Base-by-base conservation (phyloP, 2,113 vertebrate species). In the Chloebia gouldiae region DNA sequence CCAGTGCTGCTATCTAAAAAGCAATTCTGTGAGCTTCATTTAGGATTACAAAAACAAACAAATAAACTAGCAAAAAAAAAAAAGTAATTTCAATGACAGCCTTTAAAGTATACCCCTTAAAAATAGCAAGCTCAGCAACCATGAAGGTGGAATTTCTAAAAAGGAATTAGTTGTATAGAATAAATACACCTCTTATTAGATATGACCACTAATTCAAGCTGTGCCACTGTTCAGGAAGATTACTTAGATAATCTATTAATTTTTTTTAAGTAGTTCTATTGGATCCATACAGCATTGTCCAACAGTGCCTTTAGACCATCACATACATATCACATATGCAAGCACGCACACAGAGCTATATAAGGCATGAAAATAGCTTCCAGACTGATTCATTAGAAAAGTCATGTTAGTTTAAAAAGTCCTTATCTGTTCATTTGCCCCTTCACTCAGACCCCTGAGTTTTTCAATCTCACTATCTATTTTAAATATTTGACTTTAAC, bases 401-500 rank as follows among this genome's bases (percentile, higher is more conserved):
- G 1, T 28, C 27, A 21, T 0, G 10, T 21, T 60, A 60, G 27
- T 73, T 61, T 21, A 39, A 78, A 68, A 59, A 42, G 16, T 54
- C 33, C 0, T 0, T 42, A 51, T 35, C 21, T 37, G 19, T 45
- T 70, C 31, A 47, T 27, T 31, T 49, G 2, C 1, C 2, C 19
- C 19, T 85, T 75, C 39, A 65, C 42, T 94, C 47, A 72, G 35
- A 1, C 6, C 6, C 19, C 22, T 24, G 31, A 73, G 13, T 23
- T 79, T 89, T 76, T 51, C n/a, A 70, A 2, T 18, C 15, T 68
- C 39, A 63, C 12, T 50, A 25, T 31, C 24, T 22, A 37, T 54
- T 81, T 49, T 57, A 76, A 75, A 68, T 40, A 53, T 23, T n/a
- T 80, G 5, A 28, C 57, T 72, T 83, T 22, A 45, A 77, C 27